Conservation (phyloP, 2,797 vertebrate species). For the Sternarchorhynchus goeldii region DNA sequence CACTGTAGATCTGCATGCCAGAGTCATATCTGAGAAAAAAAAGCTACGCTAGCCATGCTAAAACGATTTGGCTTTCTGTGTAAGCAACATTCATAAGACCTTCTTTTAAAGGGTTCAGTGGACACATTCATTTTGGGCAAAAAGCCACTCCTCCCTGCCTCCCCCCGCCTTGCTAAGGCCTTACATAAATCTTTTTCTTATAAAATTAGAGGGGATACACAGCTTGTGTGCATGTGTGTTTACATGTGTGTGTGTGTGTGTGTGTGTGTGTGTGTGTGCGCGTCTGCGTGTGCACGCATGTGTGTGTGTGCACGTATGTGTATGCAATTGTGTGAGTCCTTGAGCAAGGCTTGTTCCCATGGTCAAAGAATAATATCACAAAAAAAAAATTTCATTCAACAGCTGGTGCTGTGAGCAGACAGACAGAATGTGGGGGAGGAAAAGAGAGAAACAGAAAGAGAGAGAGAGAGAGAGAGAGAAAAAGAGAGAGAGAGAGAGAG, state of each 20-base stretch:
- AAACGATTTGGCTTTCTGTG: neutral
- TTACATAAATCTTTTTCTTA: constrained; percentile 13
- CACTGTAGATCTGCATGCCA: neutral
- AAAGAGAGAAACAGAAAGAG: neutral
- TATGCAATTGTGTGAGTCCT: constrained; percentile 3
- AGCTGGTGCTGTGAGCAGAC: constrained; percentile 28
- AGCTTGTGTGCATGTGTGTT: neutral
- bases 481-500: neutral
- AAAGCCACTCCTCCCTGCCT: neutral
- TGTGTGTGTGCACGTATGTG: neutral
- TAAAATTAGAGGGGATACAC: neutral
- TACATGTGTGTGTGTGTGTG: neutral
- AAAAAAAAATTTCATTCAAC: constrained; percentile 19
- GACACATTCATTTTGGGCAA: neutral
- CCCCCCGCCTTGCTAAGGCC: neutral
- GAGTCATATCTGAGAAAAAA: neutral
- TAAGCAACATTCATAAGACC: neutral
- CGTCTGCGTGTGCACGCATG: neutral
- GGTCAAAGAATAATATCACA: constrained; percentile 24
- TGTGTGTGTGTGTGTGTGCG: neutral
- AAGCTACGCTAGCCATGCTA: neutral
- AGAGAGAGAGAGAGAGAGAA: neutral
- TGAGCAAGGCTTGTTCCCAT: constrained; percentile 24
- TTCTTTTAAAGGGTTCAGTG: neutral
- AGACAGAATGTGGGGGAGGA: constrained; percentile 2